Conservation (phyloP, 2,888 invertebrate genomes). For the Mesorhabditis spiculigera region DNA sequence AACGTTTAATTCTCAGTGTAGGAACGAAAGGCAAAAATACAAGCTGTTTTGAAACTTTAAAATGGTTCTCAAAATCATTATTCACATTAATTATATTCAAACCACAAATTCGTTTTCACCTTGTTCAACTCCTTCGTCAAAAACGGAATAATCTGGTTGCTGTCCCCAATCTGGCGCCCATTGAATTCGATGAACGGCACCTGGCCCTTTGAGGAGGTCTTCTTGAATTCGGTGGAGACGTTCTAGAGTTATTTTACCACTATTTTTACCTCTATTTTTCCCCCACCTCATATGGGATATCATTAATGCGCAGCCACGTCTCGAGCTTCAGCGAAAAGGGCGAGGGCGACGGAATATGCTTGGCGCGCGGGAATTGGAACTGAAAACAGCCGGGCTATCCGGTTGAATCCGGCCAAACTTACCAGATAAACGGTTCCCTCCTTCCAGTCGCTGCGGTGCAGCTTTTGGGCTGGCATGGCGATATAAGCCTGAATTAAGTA, state of each 20-base stretch:
- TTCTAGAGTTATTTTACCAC: constrained; percentile 33
- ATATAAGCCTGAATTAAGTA: too few relatives aligned
- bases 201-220: constrained; percentile 50
- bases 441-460: constrained; percentile 52
- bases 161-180: constrained; percentile 89
- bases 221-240: constrained; percentile 47
- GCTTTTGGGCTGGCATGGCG: constrained; percentile 31
- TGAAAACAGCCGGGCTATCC: background rate
- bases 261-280: background rate
- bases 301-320: constrained; percentile 86
- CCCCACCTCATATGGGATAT: constrained; percentile 84
- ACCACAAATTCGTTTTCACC: background rate
- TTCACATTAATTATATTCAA: too few relatives aligned
- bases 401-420: background rate
- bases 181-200: constrained; percentile 90
- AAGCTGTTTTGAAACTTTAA: too few relatives aligned
- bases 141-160: constrained; percentile 74
- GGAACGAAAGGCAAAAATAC: too few relatives aligned
- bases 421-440: constrained; percentile 83
- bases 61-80: too few relatives aligned
- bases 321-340: constrained; percentile 92
- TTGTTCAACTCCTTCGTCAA: constrained; percentile 22
- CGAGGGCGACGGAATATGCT: constrained; percentile 82
- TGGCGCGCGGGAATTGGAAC: constrained; percentile 81
- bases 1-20: too few relatives aligned